These are phyloP conservation scores for Tyria jacobaeae DNA, from an alignment of 2,888 invertebrate species.

Conservation along the genomic window DNA sequence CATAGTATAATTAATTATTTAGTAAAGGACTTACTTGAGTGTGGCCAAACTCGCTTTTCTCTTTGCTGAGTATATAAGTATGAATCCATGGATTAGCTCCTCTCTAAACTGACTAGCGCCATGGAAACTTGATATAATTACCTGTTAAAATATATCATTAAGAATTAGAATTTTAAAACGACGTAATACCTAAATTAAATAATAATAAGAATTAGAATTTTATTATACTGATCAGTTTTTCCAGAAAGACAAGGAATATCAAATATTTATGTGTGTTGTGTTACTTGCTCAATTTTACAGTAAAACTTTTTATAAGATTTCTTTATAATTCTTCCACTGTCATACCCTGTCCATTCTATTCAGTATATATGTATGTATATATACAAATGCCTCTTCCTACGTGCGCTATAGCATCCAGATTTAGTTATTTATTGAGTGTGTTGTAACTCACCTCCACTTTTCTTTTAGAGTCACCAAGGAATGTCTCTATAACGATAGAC, in stretches of 20 bases:
- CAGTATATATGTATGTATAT: too few relatives aligned
- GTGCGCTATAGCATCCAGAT: too few relatives aligned
- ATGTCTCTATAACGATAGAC: constrained; percentile 96
- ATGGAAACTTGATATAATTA: constrained; percentile 98
- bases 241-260: too few relatives aligned
- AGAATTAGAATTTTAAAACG: background rate
- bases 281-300: too few relatives aligned
- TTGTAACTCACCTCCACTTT: constrained; percentile 89
- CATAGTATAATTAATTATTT: background rate
- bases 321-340: too few relatives aligned
- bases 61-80: constrained; percentile 97
- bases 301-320: too few relatives aligned
- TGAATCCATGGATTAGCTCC: constrained; percentile 97
- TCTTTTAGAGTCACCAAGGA: constrained; percentile 95
- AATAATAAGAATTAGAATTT: too few relatives aligned
- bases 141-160: constrained; percentile 59
- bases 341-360: too few relatives aligned
- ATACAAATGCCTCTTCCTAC: too few relatives aligned
- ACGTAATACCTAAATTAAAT: too few relatives aligned
- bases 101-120: constrained; percentile 97
- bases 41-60: constrained; percentile 97
- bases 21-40: constrained; percentile 90
- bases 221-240: too few relatives aligned
- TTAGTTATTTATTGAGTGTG: background rate
- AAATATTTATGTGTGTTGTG: too few relatives aligned